Percentiles rank a stretch among this genome's conserved stretches.
phyloP scores from a whole-genome alignment of 2,113 vertebrate species.

The Lepus timidus region DNA sequence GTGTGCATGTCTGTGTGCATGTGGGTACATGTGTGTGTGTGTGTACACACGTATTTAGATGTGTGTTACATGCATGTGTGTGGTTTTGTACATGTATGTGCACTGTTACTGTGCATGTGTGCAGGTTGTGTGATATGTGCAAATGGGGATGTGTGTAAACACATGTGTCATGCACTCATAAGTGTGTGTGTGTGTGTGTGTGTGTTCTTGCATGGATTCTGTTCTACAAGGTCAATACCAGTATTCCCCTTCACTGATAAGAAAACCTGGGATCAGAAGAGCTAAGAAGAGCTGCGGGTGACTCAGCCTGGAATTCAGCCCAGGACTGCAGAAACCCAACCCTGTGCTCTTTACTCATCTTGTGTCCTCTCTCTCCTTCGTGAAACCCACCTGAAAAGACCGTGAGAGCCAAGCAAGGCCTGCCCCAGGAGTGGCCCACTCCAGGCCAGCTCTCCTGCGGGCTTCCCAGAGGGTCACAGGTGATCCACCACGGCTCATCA shows the following conservation, averaged over 20 bases:
- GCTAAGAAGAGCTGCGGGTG: neutral
- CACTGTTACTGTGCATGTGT: neutral
- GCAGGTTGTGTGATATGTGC: neutral
- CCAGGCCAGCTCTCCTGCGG: neutral
- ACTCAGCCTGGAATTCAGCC: neutral
- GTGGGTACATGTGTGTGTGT: accelerated
- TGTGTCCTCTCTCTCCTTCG: neutral
- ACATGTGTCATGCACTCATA: no score
- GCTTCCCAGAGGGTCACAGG: neutral
- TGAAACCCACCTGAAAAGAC: neutral
- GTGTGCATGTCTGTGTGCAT: neutral
- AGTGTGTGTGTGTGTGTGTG: accelerated
- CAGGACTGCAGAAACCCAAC: neutral
- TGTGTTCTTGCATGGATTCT: neutral
- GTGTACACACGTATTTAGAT: neutral
- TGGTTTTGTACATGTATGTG: neutral
- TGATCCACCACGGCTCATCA: accelerated
- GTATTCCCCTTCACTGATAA: neutral
- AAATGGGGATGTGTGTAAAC: neutral
- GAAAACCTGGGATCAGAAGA: neutral
- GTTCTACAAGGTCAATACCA: neutral
- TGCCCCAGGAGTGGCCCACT: neutral
- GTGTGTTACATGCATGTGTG: accelerated
- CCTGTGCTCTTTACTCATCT: neutral
- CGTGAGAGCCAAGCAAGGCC: neutral